Evolutionary conservation across 2,888 invertebrate genomes (phyloP).

Genomic region (Idaea aversata): DNA sequence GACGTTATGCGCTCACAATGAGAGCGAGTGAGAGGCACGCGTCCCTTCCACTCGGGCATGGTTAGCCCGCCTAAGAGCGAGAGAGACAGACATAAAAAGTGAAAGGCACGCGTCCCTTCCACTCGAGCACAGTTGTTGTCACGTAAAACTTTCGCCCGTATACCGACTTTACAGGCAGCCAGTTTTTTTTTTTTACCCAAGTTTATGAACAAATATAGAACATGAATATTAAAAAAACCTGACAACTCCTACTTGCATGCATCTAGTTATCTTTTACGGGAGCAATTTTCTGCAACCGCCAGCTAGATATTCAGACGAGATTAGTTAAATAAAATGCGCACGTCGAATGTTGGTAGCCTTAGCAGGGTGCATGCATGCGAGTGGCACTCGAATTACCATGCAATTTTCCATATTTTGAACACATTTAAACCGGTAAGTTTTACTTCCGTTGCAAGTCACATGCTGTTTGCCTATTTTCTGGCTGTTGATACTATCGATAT

Average conservation of each 20-base stretch:
- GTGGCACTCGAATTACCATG: constrained; percentile 64
- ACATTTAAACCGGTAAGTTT: constrained; percentile 44
- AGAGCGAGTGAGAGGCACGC: no score
- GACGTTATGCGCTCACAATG: no score
- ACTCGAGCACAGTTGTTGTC: no score
- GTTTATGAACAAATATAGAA: no score
- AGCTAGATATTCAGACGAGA: constrained; percentile 52
- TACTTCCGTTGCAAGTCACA: constrained; percentile 18
- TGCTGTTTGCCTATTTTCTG: constrained; percentile 10
- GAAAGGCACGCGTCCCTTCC: no score
- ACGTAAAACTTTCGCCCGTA: no score
- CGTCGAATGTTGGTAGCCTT: constrained; percentile 34
- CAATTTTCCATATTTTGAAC: constrained; percentile 66
- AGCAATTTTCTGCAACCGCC: constrained; percentile 37
- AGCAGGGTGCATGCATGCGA: constrained; percentile 36
- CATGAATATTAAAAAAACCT: no score
- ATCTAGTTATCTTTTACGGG: constrained; percentile 36
- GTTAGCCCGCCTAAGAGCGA: no score
- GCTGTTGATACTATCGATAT: neutral
- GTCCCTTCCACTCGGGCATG: no score
- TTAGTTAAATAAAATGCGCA: constrained; percentile 52
- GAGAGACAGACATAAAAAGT: no score
- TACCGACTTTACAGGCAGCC: no score
- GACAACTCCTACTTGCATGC: constrained; percentile 11
- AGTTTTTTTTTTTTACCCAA: no score